Conservation (phyloP, 2,797 vertebrate genomes). For the Aselliscus stoliczkanus region DNA sequence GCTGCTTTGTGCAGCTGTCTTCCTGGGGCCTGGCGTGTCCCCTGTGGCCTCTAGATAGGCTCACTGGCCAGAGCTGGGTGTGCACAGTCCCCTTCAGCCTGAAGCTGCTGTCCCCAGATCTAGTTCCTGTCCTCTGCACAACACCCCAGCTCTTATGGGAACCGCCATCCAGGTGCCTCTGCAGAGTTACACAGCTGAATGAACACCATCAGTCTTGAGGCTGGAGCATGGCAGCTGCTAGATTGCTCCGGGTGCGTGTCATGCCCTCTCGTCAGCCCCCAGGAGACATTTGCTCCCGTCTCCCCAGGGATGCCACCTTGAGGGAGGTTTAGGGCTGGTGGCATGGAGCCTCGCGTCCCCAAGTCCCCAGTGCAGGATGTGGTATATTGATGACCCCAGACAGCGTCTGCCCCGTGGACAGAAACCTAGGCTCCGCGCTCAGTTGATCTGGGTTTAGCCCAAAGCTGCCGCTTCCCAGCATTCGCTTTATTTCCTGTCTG, state of each 20-base stretch:
- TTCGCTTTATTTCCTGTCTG: background rate
- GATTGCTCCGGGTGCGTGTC: conserved; percentile 14
- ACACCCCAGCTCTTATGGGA: background rate
- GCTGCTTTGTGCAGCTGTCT: background rate
- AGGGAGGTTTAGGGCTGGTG: background rate
- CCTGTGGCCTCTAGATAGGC: background rate
- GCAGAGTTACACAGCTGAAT: fast-evolving
- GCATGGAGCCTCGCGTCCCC: background rate
- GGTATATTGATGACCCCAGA: background rate
- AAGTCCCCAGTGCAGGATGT: background rate
- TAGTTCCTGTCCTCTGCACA: background rate
- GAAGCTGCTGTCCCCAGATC: background rate
- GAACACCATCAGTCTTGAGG: background rate
- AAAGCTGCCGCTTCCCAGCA: too few relatives aligned
- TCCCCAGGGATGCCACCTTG: background rate
- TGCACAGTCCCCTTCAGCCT: fast-evolving
- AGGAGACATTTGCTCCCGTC: background rate
- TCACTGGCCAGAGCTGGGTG: background rate
- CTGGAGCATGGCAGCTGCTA: background rate
- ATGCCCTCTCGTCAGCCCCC: fast-evolving
- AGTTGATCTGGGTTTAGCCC: background rate
- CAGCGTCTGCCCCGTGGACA: background rate
- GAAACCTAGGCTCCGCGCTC: background rate
- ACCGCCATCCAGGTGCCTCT: fast-evolving
- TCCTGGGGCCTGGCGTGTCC: background rate